phyloP scores from a whole-genome alignment of 2,797 vertebrate species.

The Myiotriccus ornatus region DNA sequence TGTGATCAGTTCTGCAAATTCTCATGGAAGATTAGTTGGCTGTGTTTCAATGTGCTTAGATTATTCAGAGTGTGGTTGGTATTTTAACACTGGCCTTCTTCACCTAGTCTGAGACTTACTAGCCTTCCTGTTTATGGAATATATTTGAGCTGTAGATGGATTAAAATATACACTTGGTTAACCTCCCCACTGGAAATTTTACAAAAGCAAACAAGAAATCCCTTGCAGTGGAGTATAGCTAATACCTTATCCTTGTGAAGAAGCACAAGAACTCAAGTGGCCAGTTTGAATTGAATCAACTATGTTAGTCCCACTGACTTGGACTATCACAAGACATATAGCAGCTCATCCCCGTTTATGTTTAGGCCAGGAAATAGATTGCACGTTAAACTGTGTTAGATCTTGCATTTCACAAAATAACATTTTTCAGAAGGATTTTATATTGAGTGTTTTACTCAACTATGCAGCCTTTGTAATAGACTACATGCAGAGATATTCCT shows the following conservation, averaged over 20 bases:
- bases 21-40: not conserved
- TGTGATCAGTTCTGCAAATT: not conserved
- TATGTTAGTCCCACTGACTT: not conserved
- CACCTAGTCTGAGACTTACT: not conserved
- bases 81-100: not conserved
- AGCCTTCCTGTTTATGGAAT: not conserved
- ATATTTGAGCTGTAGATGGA: not conserved
- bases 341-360: rapidly evolving
- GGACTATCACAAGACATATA: not conserved
- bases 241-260: not conserved
- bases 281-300: not conserved
- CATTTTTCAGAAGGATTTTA: not conserved
- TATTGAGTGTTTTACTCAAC: not conserved
- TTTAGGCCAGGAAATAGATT: not conserved
- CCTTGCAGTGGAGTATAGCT: not conserved
- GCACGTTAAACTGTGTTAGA: not conserved
- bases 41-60: not conserved
- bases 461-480: not conserved
- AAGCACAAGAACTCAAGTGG: not conserved
- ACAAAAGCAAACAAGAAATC: not conserved
- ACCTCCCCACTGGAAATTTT: not conserved
- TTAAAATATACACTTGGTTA: not conserved
- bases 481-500: not conserved
- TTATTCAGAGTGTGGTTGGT: not conserved
- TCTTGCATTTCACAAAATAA: not conserved